A percentile compares a stretch with the other conserved stretches of the same genome.
phyloP scores from a whole-genome alignment of 37 sponge, comb jelly and placozoan genomes.

The Beroe forskalii region DNA sequence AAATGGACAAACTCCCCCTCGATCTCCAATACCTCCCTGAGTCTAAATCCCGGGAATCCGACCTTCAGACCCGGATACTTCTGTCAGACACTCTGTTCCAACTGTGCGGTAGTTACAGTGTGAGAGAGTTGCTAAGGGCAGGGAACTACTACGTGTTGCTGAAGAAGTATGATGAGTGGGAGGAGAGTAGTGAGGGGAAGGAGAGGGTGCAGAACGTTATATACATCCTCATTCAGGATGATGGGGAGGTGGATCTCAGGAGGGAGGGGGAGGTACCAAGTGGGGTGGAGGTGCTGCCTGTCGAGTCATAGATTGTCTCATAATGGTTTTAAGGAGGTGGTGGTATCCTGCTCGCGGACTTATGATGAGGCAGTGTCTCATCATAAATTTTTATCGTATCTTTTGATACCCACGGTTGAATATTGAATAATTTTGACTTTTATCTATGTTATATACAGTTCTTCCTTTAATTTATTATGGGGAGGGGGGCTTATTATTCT shows the following conservation, averaged over 20 bases:
- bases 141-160: constrained; percentile 5
- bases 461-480: no score
- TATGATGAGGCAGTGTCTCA: no score
- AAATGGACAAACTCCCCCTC: constrained; percentile 44
- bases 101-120: not conserved
- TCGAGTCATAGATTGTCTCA: not conserved
- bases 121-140: not conserved
- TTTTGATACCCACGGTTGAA: no score
- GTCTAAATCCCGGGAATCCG: constrained; percentile 8
- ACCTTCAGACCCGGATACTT: constrained; percentile 11
- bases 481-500: no score
- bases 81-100: constrained; percentile 45
- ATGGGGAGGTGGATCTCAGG: constrained; percentile 51
- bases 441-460: no score
- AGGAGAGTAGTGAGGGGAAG: not conserved
- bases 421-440: no score
- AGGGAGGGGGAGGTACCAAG: not conserved
- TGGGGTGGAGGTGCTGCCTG: not conserved
- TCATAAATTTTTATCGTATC: no score
- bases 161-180: constrained; percentile 53
- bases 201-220: constrained; percentile 18
- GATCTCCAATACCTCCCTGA: constrained; percentile 50
- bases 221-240: constrained; percentile 13
- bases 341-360: no score
- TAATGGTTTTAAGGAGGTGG: no score